A percentile compares a stretch with the other conserved stretches of the same genome.
phyloP scores from a whole-genome alignment of 2,888 invertebrate species.

The Melikaiella ostensackeni region DNA sequence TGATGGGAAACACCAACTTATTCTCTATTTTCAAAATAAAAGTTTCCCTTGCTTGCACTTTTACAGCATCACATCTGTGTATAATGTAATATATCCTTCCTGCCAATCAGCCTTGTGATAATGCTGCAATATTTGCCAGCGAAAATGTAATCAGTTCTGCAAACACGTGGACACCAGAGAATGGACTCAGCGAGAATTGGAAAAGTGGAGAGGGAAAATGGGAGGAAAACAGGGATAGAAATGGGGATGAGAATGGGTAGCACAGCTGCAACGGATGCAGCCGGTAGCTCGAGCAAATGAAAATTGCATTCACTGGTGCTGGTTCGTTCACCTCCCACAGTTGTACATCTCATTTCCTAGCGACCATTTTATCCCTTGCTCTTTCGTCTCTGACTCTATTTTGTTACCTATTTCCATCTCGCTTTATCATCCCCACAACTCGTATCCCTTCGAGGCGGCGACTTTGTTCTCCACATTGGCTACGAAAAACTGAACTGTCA shows the following conservation, averaged over 20 bases:
- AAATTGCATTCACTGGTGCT: slow-evolving; percentile 49
- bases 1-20: too few relatives aligned
- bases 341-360: slow-evolving; percentile 51
- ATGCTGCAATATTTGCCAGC: slow-evolving; percentile 63
- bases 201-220: slow-evolving; percentile 13
- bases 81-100: neutral
- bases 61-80: too few relatives aligned
- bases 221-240: neutral
- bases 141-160: slow-evolving; percentile 66
- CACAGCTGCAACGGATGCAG: slow-evolving; percentile 40
- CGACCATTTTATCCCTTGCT: slow-evolving; percentile 43
- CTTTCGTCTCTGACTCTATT: neutral
- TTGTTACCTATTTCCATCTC: slow-evolving; percentile 34
- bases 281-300: slow-evolving; percentile 40
- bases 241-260: neutral
- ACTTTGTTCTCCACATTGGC: slow-evolving; percentile 50
- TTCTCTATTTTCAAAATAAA: too few relatives aligned
- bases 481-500: slow-evolving; percentile 63
- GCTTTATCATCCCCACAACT: slow-evolving; percentile 33
- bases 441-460: neutral
- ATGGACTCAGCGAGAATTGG: slow-evolving; percentile 30
- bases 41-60: too few relatives aligned
- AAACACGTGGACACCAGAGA: slow-evolving; percentile 53
- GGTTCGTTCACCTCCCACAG: slow-evolving; percentile 40
- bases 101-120: slow-evolving; percentile 56